Evolutionary conservation across 1,140 invertebrate species (phyloP), one percentile per base, ranked within the genome.

Genomic region (Aporrectodea caliginosa): DNA sequence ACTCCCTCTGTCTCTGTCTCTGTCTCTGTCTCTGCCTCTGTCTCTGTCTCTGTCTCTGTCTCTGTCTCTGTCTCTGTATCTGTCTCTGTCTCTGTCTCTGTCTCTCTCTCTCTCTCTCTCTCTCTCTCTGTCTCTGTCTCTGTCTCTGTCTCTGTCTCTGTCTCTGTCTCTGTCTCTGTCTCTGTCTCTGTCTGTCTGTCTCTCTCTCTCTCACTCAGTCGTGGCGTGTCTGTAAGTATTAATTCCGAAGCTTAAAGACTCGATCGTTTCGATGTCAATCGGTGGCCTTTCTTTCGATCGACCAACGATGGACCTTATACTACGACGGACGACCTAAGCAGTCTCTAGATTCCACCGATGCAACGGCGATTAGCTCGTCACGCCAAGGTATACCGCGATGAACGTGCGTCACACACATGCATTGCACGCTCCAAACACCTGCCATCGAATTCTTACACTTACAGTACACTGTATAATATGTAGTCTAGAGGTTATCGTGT

Each of bases 81-180:
- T 58, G 43, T 6, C 22, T 58, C 6, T 22, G 43, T 22, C 43
- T 12, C 6, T 22, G 43, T 22, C 22, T 22, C 6, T 75, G 12
- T 77, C 43, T 69, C 43, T 12, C 76, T 77, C 69, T 74, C 69
- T 72, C 76, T 74, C 69, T 81, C 73, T 43, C 69, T 43, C 31
- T 35, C 69, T 27, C 72, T 75, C 69, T 71, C 70, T 69, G 68
- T 71, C 68, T 75, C 58, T 71, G 34, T 31, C 58, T 32, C 69
- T 80, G 27, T 80, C 78, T 80, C 58, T 68, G 0, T 31, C 78
- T 73, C 6, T 72, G 34, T 80, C 70, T 75, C 78, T 80, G 78
- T 81, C 80, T 79, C 35, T 75, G 32, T 75, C 78, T 80, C 29
- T 69, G 16, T 75, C 58, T 35, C 32, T 72, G 27, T 80, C 71